These are phyloP conservation scores for Hypothenemus hampei DNA, from an alignment of 1,140 invertebrate genomes.

Conservation along the genomic window DNA sequence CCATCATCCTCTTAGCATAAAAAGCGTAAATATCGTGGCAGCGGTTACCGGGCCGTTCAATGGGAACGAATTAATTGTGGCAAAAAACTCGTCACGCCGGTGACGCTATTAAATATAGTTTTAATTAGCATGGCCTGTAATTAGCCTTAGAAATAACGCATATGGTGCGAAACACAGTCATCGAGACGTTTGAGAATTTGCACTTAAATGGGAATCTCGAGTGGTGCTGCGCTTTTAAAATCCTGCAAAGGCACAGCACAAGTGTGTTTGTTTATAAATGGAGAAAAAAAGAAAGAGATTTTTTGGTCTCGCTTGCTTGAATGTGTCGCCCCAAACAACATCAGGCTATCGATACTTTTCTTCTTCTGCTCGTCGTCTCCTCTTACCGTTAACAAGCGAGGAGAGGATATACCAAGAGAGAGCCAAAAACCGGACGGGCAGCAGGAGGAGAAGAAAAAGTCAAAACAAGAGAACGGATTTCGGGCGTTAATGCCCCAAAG, in stretches of 20 bases:
- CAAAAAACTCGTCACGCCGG: slow-evolving; percentile 4
- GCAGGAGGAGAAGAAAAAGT: neutral
- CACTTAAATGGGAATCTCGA: neutral
- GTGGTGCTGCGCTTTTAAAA: too few relatives aligned
- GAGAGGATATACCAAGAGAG: too few relatives aligned
- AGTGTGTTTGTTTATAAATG: too few relatives aligned
- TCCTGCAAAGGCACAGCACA: too few relatives aligned
- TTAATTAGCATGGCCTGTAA: slow-evolving; percentile 11
- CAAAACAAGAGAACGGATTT: slow-evolving; percentile 5
- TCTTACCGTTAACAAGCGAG: too few relatives aligned
- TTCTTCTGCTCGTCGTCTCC: too few relatives aligned
- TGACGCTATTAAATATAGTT: slow-evolving; percentile 7
- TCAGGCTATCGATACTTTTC: too few relatives aligned
- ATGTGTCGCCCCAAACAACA: too few relatives aligned
- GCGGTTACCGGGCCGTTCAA: neutral
- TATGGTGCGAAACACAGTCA: slow-evolving; percentile 13
- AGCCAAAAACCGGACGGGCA: neutral
- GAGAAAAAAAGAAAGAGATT: too few relatives aligned
- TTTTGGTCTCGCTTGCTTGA: too few relatives aligned
- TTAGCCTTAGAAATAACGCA: slow-evolving; percentile 10
- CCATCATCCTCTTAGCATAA: too few relatives aligned
- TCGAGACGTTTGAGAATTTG: neutral
- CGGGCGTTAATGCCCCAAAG: slow-evolving; percentile 5
- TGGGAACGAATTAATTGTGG: slow-evolving; percentile 4
- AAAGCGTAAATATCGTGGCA: slow-evolving; percentile 9